These are phyloP conservation scores for Chrysaora quinquecirrha DNA, from an alignment of 30 jellyfish, hydroid and myxozoan genomes.

Conservation along the genomic window DNA sequence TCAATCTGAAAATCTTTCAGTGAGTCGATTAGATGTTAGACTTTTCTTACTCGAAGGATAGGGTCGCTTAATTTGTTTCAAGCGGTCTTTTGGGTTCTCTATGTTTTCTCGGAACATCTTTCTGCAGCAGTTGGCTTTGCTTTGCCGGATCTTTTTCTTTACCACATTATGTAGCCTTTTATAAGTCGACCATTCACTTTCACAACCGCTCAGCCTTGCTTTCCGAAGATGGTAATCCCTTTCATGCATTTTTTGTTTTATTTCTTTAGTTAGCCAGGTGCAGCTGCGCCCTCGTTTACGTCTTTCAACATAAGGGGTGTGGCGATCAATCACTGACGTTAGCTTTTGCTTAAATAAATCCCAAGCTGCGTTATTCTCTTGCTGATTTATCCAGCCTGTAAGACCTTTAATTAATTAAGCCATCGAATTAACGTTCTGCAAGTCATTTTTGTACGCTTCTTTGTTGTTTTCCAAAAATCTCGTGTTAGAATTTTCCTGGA, in stretches of 20 bases:
- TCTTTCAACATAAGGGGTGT: conserved; percentile 35
- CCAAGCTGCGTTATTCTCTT: conserved; percentile 8
- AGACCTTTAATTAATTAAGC: too few relatives aligned
- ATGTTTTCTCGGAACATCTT: conserved; percentile 48
- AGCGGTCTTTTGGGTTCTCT: conserved; percentile 31
- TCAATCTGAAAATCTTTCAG: too few relatives aligned
- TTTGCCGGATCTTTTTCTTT: conserved; percentile 35
- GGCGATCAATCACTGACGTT: conserved; percentile 42
- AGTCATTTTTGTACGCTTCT: not conserved
- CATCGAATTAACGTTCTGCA: not conserved
- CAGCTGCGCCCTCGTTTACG: conserved; percentile 40
- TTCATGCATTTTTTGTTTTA: conserved; percentile 37
- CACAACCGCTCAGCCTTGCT: conserved; percentile 41
- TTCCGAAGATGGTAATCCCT: conserved; percentile 43
- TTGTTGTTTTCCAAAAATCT: not conserved
- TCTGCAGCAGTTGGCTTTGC: conserved; percentile 52
- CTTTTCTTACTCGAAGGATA: conserved; percentile 28
- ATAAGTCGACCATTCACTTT: conserved; percentile 29
- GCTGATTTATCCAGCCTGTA: not conserved
- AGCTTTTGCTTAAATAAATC: conserved; percentile 16
- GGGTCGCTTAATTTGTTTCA: conserved; percentile 21
- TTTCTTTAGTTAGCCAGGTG: conserved; percentile 47
- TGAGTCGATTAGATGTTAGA: conserved; percentile 34
- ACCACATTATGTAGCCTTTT: conserved; percentile 34
- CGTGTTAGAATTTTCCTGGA: not conserved